These are phyloP conservation scores for Drosophila borealis DNA, from an alignment of 2,888 invertebrate species.

Conservation along the genomic window DNA sequence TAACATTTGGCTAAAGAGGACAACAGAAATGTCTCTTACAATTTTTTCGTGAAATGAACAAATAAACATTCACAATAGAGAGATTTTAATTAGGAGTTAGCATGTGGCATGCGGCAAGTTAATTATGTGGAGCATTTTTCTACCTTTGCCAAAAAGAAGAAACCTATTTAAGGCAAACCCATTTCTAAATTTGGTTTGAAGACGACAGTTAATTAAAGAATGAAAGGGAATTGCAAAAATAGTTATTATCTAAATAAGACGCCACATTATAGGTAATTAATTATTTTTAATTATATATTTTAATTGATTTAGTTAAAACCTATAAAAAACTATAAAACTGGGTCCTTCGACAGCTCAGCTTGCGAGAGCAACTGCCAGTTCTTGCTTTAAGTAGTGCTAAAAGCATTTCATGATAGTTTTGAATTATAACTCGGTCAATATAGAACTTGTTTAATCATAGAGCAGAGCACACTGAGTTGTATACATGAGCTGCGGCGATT, in stretches of 20 bases:
- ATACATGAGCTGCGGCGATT: too few species aligned
- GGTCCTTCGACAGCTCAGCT: too few species aligned
- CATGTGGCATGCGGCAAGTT: background rate
- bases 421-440: background rate
- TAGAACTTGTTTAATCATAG: background rate
- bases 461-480: background rate
- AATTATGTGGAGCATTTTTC: background rate
- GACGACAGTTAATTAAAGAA: background rate
- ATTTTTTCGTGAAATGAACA: too few species aligned
- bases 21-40: background rate
- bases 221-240: background rate
- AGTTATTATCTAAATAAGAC: too few species aligned
- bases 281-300: too few species aligned
- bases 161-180: background rate
- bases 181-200: background rate
- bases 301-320: too few species aligned
- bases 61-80: background rate
- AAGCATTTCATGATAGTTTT: too few species aligned
- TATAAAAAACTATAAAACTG: too few species aligned
- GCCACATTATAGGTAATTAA: too few species aligned
- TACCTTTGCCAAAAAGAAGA: background rate
- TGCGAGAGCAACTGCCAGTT: too few species aligned
- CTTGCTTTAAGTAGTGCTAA: too few species aligned
- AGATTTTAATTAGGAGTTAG: conserved; percentile 5
- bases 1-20: background rate